phyloP scores from a whole-genome alignment of 2,113 vertebrate species.

The Numenius arquata region DNA sequence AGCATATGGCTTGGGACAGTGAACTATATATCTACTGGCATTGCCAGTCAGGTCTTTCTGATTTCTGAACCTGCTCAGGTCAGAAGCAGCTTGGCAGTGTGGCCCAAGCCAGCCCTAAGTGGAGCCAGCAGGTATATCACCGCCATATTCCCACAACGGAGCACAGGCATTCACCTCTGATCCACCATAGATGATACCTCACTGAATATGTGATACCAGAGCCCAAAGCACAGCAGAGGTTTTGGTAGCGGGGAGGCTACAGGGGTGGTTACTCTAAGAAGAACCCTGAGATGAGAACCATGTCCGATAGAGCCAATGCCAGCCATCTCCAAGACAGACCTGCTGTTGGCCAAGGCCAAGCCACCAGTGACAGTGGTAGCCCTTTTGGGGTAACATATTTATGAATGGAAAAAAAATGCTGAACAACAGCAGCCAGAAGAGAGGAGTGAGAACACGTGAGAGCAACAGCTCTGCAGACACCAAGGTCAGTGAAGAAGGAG shows the following conservation, averaged over 20 bases:
- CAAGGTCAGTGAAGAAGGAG: neutral
- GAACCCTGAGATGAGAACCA: too few relatives aligned
- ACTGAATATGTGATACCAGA: neutral
- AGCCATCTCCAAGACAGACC: neutral
- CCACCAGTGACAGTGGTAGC: rapidly evolving
- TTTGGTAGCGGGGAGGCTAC: neutral
- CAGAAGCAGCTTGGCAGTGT: neutral
- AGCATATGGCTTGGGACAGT: neutral
- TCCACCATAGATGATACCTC: neutral
- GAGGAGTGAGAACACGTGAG: neutral
- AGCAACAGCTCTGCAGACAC: neutral
- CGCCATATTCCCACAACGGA: rapidly evolving
- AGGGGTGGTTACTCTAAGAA: neutral
- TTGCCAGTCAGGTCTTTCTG: neutral
- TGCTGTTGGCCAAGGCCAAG: neutral
- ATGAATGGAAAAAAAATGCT: neutral
- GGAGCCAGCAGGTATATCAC: neutral
- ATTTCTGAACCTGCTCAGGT: neutral
- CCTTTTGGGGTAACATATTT: neutral
- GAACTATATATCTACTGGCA: neutral
- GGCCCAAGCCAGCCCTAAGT: neutral
- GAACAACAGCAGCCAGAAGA: neutral
- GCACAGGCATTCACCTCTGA: neutral
- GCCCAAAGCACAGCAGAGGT: neutral
- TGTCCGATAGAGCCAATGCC: rapidly evolving